Percentiles rank a stretch among this genome's conserved stretches.
Evolutionary conservation across 2,797 vertebrate species (phyloP).

Genomic region (Sparidentex hasta): DNA sequence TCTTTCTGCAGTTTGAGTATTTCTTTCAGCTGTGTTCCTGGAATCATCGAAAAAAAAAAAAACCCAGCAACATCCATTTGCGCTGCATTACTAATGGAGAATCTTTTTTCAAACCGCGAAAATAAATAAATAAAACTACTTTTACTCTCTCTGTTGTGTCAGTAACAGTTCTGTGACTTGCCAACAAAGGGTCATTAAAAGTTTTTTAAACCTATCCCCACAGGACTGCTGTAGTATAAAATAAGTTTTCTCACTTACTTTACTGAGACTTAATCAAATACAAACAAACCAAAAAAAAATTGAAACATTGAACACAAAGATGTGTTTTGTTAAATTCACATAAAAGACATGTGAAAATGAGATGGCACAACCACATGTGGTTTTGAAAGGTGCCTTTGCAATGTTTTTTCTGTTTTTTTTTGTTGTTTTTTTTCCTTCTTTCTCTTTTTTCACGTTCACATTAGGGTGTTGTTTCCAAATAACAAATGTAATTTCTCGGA

Average conservation of each 20-base stretch:
- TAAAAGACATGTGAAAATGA: constrained; percentile 8
- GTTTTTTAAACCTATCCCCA: constrained; percentile 70
- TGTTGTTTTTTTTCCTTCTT: not conserved
- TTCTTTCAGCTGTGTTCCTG: constrained; percentile 23
- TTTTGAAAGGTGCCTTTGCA: constrained; percentile 24
- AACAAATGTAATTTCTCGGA: not conserved
- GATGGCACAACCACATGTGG: not conserved
- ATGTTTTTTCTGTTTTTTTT: not conserved
- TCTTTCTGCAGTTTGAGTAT: not conserved
- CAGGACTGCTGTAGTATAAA: constrained; percentile 40
- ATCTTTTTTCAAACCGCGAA: constrained; percentile 40
- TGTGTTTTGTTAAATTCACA: constrained; percentile 47
- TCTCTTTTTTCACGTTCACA: constrained; percentile 10
- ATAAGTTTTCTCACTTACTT: constrained; percentile 48
- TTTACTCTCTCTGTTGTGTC: constrained; percentile 55
- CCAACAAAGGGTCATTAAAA: constrained; percentile 82
- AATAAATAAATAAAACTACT: constrained; percentile 54
- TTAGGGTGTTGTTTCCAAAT: not conserved
- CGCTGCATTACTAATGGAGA: constrained; percentile 41
- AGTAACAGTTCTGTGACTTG: constrained; percentile 69
- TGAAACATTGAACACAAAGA: too few species aligned
- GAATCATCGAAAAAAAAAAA: constrained; percentile 30
- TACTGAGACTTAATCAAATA: constrained; percentile 59
- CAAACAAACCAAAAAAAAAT: constrained; percentile 40
- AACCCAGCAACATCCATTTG: constrained; percentile 39